Conservation (phyloP, 2,888 invertebrate species). For the Micropterix aruncella region DNA sequence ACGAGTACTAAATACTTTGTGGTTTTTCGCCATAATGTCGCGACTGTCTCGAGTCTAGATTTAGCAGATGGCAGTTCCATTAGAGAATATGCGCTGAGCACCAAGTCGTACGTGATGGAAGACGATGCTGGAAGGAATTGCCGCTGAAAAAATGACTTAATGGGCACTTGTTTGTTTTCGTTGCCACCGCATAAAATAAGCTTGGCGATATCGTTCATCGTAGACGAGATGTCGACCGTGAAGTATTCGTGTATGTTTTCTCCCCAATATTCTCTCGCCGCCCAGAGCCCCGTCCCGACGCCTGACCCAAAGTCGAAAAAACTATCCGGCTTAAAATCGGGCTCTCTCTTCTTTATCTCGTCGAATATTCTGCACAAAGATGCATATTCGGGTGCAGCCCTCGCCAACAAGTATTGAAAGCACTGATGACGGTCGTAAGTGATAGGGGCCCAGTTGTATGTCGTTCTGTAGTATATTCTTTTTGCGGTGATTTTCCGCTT, state of each 20-base stretch:
- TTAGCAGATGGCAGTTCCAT: constrained; percentile 61
- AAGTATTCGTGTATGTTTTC: constrained; percentile 64
- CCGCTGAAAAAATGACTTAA: constrained; percentile 54
- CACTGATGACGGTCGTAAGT: constrained; percentile 50
- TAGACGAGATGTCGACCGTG: constrained; percentile 66
- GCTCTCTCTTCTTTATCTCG: constrained; percentile 53
- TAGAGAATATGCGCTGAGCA: constrained; percentile 66
- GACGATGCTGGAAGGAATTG: constrained; percentile 65
- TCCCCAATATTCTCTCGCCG: constrained; percentile 58
- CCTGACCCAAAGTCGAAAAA: constrained; percentile 91
- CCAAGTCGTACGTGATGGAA: constrained; percentile 56
- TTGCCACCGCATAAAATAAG: constrained; percentile 52
- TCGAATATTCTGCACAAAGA: constrained; percentile 52
- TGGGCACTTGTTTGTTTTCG: constrained; percentile 40
- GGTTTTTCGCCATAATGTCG: constrained; percentile 79
- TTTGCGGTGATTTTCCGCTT: constrained; percentile 33
- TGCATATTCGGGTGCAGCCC: constrained; percentile 65
- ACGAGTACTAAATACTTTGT: constrained; percentile 67
- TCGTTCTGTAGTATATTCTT: constrained; percentile 39
- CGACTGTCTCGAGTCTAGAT: constrained; percentile 51
- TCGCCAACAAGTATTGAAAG: constrained; percentile 54
- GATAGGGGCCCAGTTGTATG: constrained; percentile 61
- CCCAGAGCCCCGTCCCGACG: constrained; percentile 78
- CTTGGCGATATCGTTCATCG: constrained; percentile 74
- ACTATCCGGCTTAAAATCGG: constrained; percentile 56